Base-by-base conservation (phyloP, 2,888 invertebrate genomes). In the Neoascia interrupta region DNA sequence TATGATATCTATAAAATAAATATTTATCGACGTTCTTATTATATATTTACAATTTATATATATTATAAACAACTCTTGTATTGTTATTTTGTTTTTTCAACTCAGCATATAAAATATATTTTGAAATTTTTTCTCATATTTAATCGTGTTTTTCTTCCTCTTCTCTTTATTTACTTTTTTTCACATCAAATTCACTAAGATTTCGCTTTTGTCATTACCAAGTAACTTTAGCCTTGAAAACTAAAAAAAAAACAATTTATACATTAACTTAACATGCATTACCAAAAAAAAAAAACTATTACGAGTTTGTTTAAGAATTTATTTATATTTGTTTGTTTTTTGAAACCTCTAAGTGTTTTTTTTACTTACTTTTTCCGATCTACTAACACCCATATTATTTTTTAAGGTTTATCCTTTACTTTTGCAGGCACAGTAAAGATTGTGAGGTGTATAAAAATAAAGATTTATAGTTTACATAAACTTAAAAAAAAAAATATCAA, bases 331-430 rank as follows among this genome's bases (percentile, higher is more conserved):
- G 51, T 68, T 36, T 70, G 21, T 74, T 51, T 49, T 72, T 51
- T 47, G 37, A 58, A 75, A 54, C 41, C 36, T 80, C 70, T 70
- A 74, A 75, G 80, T 63, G 66, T 85, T 87, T 86, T 86, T n/a
- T 84, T 85, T 86, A 87, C 84, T 85, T 85, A 87, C 85, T 88
- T 87, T 87, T 87, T 88, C 86, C 85, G 85, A 86, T 88, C 87
- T 83, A 88, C 88, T 88, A 88, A 88, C 88, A 87, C 87, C 85
- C 88, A 86, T 87, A 87, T 88, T 88, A 88, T 88, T 88, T 88
- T 87, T 88, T 88, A 88, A 88, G 88, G 88, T 88, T 87, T 88
- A 88, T 87, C 88, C 88, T 88, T 87, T 88, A 88, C 88, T 88
- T 85, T 88, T 88, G 87, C 88, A 88, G 88, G 88, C 88, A 88